Percentiles rank a stretch among this genome's conserved stretches.
Conservation (phyloP, 2,888 invertebrate species). For the Opisthograptis luteolata region DNA sequence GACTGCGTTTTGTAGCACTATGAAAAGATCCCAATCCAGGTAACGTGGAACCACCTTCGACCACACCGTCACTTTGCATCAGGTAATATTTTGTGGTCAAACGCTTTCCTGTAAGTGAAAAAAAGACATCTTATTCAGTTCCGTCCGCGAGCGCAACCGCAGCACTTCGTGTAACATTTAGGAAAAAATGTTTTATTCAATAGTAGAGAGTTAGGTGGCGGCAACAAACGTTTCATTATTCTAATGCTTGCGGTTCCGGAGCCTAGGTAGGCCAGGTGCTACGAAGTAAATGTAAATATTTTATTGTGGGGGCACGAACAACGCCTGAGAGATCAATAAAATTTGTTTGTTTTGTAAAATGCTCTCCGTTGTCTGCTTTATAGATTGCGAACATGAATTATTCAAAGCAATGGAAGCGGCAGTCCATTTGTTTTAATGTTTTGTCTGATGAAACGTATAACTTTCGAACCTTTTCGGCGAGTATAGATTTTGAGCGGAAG, state of each 20-base stretch:
- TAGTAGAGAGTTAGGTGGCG: slow-evolving; percentile 56
- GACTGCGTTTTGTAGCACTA: too few relatives aligned
- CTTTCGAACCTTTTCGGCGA: slow-evolving; percentile 41
- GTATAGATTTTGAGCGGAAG: slow-evolving; percentile 26
- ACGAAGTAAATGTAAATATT: slow-evolving; percentile 83
- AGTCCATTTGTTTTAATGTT: slow-evolving; percentile 78
- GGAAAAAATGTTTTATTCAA: slow-evolving; percentile 65
- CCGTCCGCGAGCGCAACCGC: slow-evolving; percentile 28
- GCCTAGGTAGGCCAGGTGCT: slow-evolving; percentile 73
- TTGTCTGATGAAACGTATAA: slow-evolving; percentile 68
- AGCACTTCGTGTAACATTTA: slow-evolving; percentile 26
- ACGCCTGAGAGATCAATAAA: slow-evolving; percentile 83
- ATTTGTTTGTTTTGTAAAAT: slow-evolving; percentile 84
- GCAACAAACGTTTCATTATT: slow-evolving; percentile 76
- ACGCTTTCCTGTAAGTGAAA: too few relatives aligned
- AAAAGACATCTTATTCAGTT: slow-evolving; percentile 22
- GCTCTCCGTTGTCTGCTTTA: slow-evolving; percentile 78
- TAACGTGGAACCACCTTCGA: too few relatives aligned
- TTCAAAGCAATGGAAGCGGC: slow-evolving; percentile 75
- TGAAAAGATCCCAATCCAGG: too few relatives aligned
- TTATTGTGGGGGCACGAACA: slow-evolving; percentile 80
- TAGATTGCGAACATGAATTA: slow-evolving; percentile 82
- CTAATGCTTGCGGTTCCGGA: slow-evolving; percentile 70
- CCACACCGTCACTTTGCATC: too few relatives aligned
- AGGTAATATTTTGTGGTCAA: too few relatives aligned